Base-by-base conservation (phyloP, 2,113 vertebrate genomes). In the Numenius arquata region DNA sequence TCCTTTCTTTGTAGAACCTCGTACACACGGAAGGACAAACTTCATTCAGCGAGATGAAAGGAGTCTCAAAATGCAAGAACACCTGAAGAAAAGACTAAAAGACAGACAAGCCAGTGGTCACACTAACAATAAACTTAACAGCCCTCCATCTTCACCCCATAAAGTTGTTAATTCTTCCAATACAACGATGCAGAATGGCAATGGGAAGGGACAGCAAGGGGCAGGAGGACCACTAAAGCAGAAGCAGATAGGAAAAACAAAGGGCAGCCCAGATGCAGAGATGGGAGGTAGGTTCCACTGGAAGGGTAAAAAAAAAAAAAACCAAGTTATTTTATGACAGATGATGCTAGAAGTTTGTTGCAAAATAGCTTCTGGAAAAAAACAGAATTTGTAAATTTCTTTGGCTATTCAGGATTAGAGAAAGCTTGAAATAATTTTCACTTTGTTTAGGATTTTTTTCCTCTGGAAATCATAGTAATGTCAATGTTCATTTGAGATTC, bases 31-130 rank as follows among this genome's bases (percentile, higher is more conserved):
- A 86, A 97, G 98, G 95, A 88, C 96, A 68, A 97, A 97, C 90
- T 98, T 98, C 92, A 98, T 97, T 73, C 97, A 97, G 61, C 93
- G 97, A 55, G 97, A 98, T 5, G 98, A 98, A 87, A 97, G 98
- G 50, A 96, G 97, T 67, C 90, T 97, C 75, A 98, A 98, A 97
- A 97, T 96, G 92, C 98, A 98, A 91, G 98, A 98, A 9, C 97
- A 98, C 87, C 95, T 98, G 90, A 98, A 98, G 94, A 98, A 98
- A 83, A 98, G 98, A 29, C 94, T 98, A 88, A 98, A 98, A 97
- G 97, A 98, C 81, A 93, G 95, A 63, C 98, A 98, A 92, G 84
- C 94, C 70, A 93, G 93, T 65, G 95, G 97, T 58, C 97, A 97
- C 27, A 95, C 94, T 63, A 97, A 97, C 93, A 98, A 96, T 59